Percentiles rank a stretch among this genome's conserved stretches.
phyloP scores from a whole-genome alignment of 2,888 invertebrate genomes.

The Cistogaster globosa region DNA sequence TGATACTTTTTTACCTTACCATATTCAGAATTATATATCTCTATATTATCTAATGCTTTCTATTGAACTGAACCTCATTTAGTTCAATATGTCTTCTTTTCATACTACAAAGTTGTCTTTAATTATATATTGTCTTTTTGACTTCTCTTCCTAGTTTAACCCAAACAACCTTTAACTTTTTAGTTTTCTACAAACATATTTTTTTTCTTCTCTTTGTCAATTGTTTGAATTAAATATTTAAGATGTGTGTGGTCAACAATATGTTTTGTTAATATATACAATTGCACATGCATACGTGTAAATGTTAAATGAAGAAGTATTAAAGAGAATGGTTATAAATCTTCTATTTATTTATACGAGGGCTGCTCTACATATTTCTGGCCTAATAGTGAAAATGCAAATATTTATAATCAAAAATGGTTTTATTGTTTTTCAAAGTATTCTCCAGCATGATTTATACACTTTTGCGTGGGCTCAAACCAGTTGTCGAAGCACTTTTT shows the following conservation, averaged over 20 bases:
- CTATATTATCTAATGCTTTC: too few relatives aligned
- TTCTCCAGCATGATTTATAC: too few relatives aligned
- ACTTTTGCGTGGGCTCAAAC: too few relatives aligned
- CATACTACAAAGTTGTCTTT: constrained; percentile 46
- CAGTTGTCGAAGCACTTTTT: too few relatives aligned
- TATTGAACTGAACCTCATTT: not conserved
- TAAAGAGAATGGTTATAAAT: not conserved
- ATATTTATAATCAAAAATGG: too few relatives aligned
- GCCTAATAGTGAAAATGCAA: too few relatives aligned
- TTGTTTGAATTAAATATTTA: constrained; percentile 62
- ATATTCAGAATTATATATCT: too few relatives aligned
- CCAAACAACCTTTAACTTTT: constrained; percentile 2
- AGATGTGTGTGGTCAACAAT: constrained; percentile 45
- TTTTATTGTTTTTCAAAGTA: too few relatives aligned
- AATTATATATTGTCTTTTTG: constrained; percentile 25
- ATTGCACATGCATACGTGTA: not conserved
- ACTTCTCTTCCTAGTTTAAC: constrained; percentile 29
- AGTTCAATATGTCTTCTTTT: constrained; percentile 4
- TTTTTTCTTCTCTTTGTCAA: constrained; percentile 6
- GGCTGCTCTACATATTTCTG: too few relatives aligned
- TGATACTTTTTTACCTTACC: too few relatives aligned
- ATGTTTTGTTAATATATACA: constrained; percentile 17
- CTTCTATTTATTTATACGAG: not conserved
- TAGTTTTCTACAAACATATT: not conserved
- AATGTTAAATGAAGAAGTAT: not conserved